Evolutionary conservation across 37 sponge, comb jelly and placozoan species (phyloP), one percentile per base, ranked within the genome.

Genomic region (Chondrosia reniformis): DNA sequence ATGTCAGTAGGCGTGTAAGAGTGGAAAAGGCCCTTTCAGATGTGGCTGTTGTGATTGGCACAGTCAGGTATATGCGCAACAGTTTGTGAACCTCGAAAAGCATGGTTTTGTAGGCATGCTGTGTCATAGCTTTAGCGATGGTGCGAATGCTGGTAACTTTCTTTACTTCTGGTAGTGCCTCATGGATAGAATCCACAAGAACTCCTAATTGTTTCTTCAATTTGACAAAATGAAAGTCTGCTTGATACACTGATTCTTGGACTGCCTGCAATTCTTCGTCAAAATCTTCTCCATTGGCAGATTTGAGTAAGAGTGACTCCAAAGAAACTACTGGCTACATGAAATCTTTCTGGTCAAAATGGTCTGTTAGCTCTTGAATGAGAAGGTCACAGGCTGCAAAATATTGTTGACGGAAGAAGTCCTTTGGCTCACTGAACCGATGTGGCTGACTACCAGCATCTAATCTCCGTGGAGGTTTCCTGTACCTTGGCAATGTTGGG

Each of bases 41-140:
- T 46, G 75, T 74, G 30, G 84, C 63, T 3, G 88, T 75, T 22
- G 84, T 88, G 27, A 88, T 63, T 37, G 83, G 84, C 21, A 88
- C 31, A 40, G 80, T 88, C 27, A 79, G 64, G 61, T 83, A 88
- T 52, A 88, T 21, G 31, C 41, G 56, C n/a, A 88, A 24, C 19
- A 83, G 75, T 56, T 78, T 87, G 65, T 87, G 79, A 44, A 87
- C 55, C 39, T 87, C 83, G 55, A 79, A 54, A 8, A 87, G 27
- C 45, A 81, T 41, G 5, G 17, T 63, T 19, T 63, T 73, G 8
- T 57, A 27, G 15, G 61, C 28, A n/a, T 63, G 57, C 27, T 79
- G 34, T 10, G 62, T 71, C 37, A 85, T 57, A 30, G 59, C 67
- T 54, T 79, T 76, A 84, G 80, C 74, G 28, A 79, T 85, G 17